Evolutionary conservation across 2,888 invertebrate species (phyloP).

Genomic region (Acheta domesticus): DNA sequence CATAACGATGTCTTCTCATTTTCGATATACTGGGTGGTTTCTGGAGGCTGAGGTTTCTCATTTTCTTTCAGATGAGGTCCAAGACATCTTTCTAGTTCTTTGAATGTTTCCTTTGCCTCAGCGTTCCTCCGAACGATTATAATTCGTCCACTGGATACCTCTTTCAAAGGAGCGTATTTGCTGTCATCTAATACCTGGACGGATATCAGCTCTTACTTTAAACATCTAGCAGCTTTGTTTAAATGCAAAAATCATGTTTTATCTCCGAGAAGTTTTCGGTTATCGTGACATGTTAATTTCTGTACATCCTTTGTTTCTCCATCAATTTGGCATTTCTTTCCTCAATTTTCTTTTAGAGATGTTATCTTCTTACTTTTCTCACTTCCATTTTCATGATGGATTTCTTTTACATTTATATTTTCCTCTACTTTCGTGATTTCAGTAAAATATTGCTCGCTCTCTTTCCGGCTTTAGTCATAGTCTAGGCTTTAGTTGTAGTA

Average conservation of each 20-base stretch:
- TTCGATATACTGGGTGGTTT: conserved; percentile 94
- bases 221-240: conserved; percentile 89
- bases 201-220: conserved; percentile 74
- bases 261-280: conserved; percentile 63
- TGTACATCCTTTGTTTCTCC: conserved; percentile 48
- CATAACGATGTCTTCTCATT: conserved; percentile 51
- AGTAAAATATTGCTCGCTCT: conserved; percentile 45
- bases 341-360: conserved; percentile 43
- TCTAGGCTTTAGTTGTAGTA: too few species aligned
- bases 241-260: conserved; percentile 89
- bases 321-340: conserved; percentile 45
- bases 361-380: conserved; percentile 33
- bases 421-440: conserved; percentile 50
- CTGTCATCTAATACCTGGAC: conserved; percentile 77
- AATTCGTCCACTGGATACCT: conserved; percentile 91
- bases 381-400: conserved; percentile 41
- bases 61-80: conserved; percentile 84
- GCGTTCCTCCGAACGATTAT: conserved; percentile 88
- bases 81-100: conserved; percentile 66
- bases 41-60: conserved; percentile 95
- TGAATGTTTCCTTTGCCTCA: conserved; percentile 71
- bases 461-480: too few species aligned
- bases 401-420: conserved; percentile 50
- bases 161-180: conserved; percentile 82
- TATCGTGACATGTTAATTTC: conserved; percentile 49